These are phyloP conservation scores for Ondatra zibethicus DNA, from an alignment of 2,113 vertebrate genomes.

Conservation along the genomic window DNA sequence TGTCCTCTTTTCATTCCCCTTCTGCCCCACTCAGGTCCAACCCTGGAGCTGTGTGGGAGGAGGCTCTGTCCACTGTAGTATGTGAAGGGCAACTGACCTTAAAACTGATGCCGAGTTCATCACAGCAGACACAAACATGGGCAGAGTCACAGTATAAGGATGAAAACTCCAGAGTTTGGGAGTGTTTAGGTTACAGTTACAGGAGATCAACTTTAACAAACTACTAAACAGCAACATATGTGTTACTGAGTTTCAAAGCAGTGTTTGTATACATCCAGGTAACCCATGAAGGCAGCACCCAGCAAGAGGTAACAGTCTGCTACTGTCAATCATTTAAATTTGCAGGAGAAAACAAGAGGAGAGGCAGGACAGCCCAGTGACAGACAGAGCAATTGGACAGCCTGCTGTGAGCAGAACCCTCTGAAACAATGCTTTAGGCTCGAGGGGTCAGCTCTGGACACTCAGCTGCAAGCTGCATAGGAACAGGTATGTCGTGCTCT, in stretches of 20 bases:
- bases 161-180: conserved; percentile 75
- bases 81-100: conserved; percentile 24
- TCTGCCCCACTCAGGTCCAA: background rate
- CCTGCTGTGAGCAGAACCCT: background rate
- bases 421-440: background rate
- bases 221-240: conserved; percentile 44
- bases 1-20: background rate
- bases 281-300: conserved; percentile 42
- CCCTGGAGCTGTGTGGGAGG: background rate
- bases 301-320: conserved; percentile 35
- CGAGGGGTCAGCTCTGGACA: background rate
- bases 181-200: conserved; percentile 71
- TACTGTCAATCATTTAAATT: conserved; percentile 32
- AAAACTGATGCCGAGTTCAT: conserved; percentile 59
- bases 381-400: background rate
- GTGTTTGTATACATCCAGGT: conserved; percentile 14
- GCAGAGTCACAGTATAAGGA: conserved; percentile 74
- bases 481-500: conserved; percentile 21
- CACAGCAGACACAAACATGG: conserved; percentile 47
- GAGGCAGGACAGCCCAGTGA: background rate
- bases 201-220: conserved; percentile 44
- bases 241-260: conserved; percentile 6
- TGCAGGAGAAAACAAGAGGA: conserved; percentile 30
- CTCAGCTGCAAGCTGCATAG: conserved; percentile 34
- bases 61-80: background rate